Evolutionary conservation across 2,888 invertebrate species (phyloP), one percentile per base, ranked within the genome.

Genomic region (Pachliopta kotzebuea): DNA sequence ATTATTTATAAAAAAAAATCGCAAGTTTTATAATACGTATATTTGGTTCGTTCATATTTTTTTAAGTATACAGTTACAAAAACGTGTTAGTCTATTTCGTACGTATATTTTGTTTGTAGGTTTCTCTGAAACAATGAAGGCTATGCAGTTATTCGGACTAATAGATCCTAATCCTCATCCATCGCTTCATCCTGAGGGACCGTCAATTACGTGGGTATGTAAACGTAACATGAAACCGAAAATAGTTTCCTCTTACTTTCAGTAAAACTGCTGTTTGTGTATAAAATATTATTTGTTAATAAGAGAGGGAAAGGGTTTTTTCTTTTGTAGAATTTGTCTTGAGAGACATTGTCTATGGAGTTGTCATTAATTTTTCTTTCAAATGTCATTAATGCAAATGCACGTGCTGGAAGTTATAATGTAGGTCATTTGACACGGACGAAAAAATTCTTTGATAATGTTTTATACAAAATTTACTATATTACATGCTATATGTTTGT

Each of bases 151-250:
- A 60, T 90, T 99, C 63, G 99, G 99, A 0, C 92, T 99, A 0
- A 94, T 99, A 57, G 97, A 97, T 80, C 94, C 96, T 0, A 95
- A 95, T 74, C 95, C 96, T 2, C 96, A 98, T 85, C 96, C 99
- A 0, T 94, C 95, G 74, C 92, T 99, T n/a, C 99, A 99, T 83
- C 96, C 96, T 0, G 96, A 96, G 78, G 99, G 99, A 54, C 99
- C 99, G 0, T 97, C 97, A 69, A 95, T 99, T 37, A 98, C 98
- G 14, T 99, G 99, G 99, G 96, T 97, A 87, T 65, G 75, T n/a
- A 7, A 21, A 20, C 4, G 21, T 0, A 45, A 45, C 6, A 45
- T 45, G n/a, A 45, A 45, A 37, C 11, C 4, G 14, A 14, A 37
- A 37, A 37, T 14, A 37, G 11, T 8, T 31, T 9, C 31, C 31